Evolutionary conservation across 2,888 invertebrate genomes (phyloP), one percentile per base, ranked within the genome.

Genomic region (Archaeoteleia sp.): DNA sequence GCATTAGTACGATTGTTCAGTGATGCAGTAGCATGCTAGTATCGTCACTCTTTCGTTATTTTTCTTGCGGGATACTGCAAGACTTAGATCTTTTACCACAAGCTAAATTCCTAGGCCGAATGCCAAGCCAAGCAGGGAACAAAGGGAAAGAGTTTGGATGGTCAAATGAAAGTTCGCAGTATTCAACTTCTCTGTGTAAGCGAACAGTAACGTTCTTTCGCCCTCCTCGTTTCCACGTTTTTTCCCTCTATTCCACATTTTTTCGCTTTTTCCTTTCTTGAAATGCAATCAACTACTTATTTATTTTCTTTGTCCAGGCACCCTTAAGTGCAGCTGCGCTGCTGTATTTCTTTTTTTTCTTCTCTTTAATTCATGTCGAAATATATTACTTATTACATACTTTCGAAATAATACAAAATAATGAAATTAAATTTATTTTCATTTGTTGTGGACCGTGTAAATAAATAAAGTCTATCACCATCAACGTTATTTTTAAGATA

Each of bases 231-330:
- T 42, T 34, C 42, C 20, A 57, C 30, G 43, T 43, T 60, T 60
- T 60, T 49, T 15, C 27, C 30, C 27, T 27, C 23, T 20, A 27
- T 13, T 35, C 45, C 45, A 37, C 29, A 39, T 61, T 53, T 53
- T 43, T 39, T 39, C n/a, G 20, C 39, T 45, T 45, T 45, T 53
- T 45, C 25, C 39, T 61, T 23, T 43, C 32, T 23, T 29, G 32
- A 45, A 39, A 61, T 32, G 45, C 60, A 61, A 45, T 61, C 51
- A 45, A 61, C 48, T 34, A 42, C 32, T 61, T 61, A 51, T 51
- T 61, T 53, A 60, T 61, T 61, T 45, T 45, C 51, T 58, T 46
- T 46, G 30, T 7, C 29, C 13, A 14, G 34, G 20, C 42, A 35
- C 37, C 54, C 29, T 37, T 37, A 43, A 45, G 15, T 45, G n/a